phyloP scores from a whole-genome alignment of 2,113 vertebrate genomes.

The Ondatra zibethicus region DNA sequence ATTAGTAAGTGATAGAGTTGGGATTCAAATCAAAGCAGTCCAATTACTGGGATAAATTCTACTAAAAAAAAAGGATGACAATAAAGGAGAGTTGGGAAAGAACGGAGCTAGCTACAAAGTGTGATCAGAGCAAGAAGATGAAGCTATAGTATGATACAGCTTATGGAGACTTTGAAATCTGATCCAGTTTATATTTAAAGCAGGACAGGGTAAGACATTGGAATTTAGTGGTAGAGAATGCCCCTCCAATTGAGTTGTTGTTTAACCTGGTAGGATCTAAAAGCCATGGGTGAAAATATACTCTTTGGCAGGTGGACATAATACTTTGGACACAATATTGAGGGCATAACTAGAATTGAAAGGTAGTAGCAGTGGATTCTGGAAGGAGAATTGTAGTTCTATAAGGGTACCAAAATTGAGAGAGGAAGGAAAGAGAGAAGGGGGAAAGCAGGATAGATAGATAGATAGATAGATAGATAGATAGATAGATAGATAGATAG shows the following conservation, averaged over 20 bases:
- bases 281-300: not conserved
- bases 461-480: too few species aligned
- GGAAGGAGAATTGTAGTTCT: not conserved
- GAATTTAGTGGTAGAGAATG: not conserved
- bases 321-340: conserved; percentile 3
- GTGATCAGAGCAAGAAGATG: not conserved
- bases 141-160: not conserved
- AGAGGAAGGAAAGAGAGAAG: not conserved
- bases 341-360: conserved; percentile 47
- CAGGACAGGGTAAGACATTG: not conserved
- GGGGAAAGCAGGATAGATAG: too few species aligned
- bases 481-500: too few species aligned
- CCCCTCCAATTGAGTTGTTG: not conserved
- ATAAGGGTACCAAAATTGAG: not conserved
- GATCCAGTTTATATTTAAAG: conserved; percentile 1
- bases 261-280: conserved; percentile 16
- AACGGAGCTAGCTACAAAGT: not conserved
- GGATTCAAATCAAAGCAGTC: conserved; percentile 16
- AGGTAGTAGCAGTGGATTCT: not conserved
- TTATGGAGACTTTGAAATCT: not conserved
- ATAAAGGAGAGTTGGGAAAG: conserved; percentile 2
- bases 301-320: not conserved
- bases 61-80: conserved; percentile 17
- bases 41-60: conserved; percentile 6
- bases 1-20: conserved; percentile 10